phyloP scores from a whole-genome alignment of 1,140 invertebrate species.

The Bombus confusus region DNA sequence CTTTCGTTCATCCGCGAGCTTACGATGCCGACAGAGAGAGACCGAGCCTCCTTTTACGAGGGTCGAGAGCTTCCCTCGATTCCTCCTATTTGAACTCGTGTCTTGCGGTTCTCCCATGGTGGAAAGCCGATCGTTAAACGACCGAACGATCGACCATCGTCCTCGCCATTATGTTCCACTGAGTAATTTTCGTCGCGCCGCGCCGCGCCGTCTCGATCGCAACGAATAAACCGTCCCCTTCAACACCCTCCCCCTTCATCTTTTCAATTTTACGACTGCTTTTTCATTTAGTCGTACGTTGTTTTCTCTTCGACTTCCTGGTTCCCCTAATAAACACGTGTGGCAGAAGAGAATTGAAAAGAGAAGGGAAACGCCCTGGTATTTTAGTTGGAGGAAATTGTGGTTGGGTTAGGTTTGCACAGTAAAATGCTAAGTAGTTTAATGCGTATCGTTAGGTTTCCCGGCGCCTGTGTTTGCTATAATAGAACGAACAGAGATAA shows the following conservation, averaged over 20 bases:
- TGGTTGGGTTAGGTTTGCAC: not conserved
- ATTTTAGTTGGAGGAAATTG: conserved; percentile 15
- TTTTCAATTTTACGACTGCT: conserved; percentile 25
- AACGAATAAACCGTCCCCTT: not conserved
- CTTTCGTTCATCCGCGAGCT: not conserved
- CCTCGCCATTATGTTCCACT: conserved; percentile 42
- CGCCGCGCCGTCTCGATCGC: conserved; percentile 10
- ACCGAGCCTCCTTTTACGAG: conserved; percentile 14
- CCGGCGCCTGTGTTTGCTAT: not conserved
- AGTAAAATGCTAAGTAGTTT: not conserved
- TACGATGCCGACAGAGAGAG: conserved; percentile 33
- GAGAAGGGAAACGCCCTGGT: not conserved
- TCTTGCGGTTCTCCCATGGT: not conserved
- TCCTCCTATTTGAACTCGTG: not conserved
- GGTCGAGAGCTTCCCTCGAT: not conserved
- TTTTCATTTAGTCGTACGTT: conserved; percentile 18
- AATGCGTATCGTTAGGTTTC: not conserved
- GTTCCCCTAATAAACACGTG: conserved; percentile 9
- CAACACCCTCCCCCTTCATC: not conserved
- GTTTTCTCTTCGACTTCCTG: conserved; percentile 25
- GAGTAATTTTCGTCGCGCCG: conserved; percentile 39
- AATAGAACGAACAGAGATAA: not conserved
- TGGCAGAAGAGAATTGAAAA: conserved; percentile 10
- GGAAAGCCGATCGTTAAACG: conserved; percentile 57
- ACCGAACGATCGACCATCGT: conserved; percentile 61